Evolutionary conservation across 2,113 vertebrate genomes (phyloP).

Genomic region (Austrofundulus limnaeus): DNA sequence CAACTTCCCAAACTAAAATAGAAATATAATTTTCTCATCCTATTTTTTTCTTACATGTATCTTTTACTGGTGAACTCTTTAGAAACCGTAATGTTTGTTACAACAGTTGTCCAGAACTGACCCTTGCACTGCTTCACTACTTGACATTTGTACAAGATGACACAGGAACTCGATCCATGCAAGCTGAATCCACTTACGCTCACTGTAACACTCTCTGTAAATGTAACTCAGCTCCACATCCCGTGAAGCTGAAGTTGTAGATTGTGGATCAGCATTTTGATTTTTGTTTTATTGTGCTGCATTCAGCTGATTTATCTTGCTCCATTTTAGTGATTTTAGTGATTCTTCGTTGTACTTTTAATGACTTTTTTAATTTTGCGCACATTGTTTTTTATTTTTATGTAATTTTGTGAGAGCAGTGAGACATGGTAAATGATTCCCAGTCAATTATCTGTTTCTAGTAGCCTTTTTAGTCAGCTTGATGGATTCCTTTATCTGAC

Average conservation of each 20-base stretch:
- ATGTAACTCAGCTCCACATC: conserved; percentile 16
- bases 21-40: background rate
- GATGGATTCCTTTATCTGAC: conserved; percentile 64
- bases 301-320: background rate
- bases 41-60: background rate
- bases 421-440: conserved; percentile 4
- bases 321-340: background rate
- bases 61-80: conserved; percentile 10
- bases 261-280: background rate
- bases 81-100: conserved; percentile 10
- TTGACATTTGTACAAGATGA: conserved; percentile 33
- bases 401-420: conserved; percentile 4
- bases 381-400: background rate
- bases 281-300: background rate
- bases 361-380: background rate
- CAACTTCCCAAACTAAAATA: too few relatives aligned
- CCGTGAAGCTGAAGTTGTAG: background rate
- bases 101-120: conserved; percentile 29
- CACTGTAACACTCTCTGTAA: conserved; percentile 10
- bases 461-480: conserved; percentile 50
- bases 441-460: conserved; percentile 46
- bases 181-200: conserved; percentile 36
- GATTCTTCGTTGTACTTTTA: too few relatives aligned
- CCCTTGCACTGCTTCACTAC: conserved; percentile 26
- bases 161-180: conserved; percentile 42